Evolutionary conservation across 2,888 invertebrate species (phyloP).

Genomic region (Melinopterus prodromus): DNA sequence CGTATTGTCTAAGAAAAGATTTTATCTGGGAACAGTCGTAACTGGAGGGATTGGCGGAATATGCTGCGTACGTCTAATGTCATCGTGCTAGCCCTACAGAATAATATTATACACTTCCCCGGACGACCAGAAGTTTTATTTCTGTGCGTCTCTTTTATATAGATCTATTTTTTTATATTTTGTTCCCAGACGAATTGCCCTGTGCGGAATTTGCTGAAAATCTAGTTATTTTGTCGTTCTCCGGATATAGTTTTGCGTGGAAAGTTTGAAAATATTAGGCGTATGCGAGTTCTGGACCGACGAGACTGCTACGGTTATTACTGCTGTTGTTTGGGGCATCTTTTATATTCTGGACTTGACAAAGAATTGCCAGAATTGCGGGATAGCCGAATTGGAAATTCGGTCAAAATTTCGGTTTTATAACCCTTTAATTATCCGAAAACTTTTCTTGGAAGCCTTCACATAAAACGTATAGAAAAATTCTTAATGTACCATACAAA

Average conservation of each 20-base stretch:
- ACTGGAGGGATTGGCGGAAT: slow-evolving; percentile 26
- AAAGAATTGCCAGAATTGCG: neutral
- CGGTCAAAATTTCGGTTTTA: neutral
- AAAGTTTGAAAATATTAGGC: neutral
- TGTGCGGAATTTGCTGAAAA: neutral
- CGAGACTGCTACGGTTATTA: neutral
- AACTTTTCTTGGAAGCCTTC: neutral
- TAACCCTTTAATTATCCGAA: neutral
- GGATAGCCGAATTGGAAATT: neutral
- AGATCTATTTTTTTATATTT: neutral
- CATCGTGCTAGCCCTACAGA: neutral
- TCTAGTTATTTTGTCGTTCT: neutral
- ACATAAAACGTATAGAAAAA: neutral
- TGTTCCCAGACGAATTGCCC: neutral
- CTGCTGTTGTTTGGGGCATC: neutral
- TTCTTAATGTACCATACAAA: too few species aligned
- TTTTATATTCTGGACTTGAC: neutral
- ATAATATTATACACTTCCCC: neutral
- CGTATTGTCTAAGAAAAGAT: slow-evolving; percentile 37
- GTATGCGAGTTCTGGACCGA: neutral
- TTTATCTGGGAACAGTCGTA: slow-evolving; percentile 40
- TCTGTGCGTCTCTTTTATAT: neutral
- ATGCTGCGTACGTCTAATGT: slow-evolving; percentile 38
- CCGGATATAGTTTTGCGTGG: neutral
- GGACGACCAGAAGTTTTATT: neutral